Percentiles rank a stretch among this genome's conserved stretches.
These are phyloP conservation scores for Craterocephalus amniculus DNA, from an alignment of 2,797 vertebrate genomes.

Conservation along the genomic window DNA sequence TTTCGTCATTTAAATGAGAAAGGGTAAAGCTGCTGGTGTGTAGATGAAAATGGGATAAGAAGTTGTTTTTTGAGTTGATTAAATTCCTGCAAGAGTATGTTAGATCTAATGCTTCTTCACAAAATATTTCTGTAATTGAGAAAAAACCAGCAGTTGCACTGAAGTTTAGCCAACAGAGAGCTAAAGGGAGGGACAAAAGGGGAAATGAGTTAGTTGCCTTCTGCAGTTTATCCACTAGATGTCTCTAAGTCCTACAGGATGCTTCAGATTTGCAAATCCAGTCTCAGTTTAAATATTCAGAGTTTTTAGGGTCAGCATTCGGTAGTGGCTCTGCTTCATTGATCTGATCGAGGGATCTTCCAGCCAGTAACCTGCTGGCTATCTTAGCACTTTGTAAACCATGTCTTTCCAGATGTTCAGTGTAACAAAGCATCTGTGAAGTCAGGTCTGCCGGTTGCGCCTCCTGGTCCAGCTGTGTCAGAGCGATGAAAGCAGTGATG, in stretches of 20 bases:
- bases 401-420: background rate
- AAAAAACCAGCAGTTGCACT: no score
- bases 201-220: background rate
- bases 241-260: background rate
- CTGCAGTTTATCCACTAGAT: background rate
- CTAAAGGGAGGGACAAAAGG: background rate
- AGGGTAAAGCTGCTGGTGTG: background rate
- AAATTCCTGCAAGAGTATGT: background rate
- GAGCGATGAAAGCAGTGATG: background rate
- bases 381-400: background rate
- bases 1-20: background rate
- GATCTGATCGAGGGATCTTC: background rate
- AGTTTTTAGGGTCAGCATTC: background rate
- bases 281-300: background rate
- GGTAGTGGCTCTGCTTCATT: background rate
- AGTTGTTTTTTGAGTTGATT: background rate
- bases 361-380: background rate
- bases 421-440: background rate
- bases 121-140: no score
- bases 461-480: background rate
- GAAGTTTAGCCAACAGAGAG: background rate
- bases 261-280: background rate
- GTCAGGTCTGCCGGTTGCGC: background rate
- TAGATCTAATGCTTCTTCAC: no score
- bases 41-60: background rate